Evolutionary conservation across 2,888 invertebrate species (phyloP).

Genomic region (Lasioglossum leucozonium): DNA sequence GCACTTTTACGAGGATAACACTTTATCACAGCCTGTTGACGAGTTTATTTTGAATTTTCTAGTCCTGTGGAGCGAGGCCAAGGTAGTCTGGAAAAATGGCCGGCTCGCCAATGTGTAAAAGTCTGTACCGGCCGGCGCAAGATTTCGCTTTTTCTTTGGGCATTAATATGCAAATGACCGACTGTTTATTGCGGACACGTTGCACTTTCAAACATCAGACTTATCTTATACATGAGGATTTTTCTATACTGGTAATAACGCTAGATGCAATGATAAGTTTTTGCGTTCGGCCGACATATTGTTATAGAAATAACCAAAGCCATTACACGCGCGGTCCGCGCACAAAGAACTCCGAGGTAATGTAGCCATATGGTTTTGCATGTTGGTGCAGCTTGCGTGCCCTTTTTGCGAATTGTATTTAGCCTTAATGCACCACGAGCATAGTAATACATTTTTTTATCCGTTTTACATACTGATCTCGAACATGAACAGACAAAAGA

Average conservation of each 20-base stretch:
- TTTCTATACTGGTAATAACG: not conserved
- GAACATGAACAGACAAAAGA: no score
- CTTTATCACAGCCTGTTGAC: conserved; percentile 46
- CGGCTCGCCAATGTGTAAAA: not conserved
- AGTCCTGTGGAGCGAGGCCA: not conserved
- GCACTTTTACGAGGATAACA: conserved; percentile 52
- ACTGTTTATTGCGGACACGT: not conserved
- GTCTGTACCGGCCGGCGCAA: not conserved
- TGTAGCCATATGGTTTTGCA: not conserved
- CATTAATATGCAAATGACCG: conserved; percentile 16
- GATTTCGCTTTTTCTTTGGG: not conserved
- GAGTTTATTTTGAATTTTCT: conserved; percentile 41
- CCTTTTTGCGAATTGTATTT: not conserved
- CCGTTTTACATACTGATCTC: no score
- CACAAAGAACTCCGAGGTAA: not conserved
- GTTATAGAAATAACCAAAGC: not conserved
- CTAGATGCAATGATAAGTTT: conserved; percentile 1
- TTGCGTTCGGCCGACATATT: not conserved
- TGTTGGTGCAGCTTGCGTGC: not conserved
- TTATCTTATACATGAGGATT: not conserved
- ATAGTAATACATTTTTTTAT: no score
- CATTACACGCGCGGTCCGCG: not conserved
- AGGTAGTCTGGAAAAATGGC: conserved; percentile 10
- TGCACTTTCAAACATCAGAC: not conserved
- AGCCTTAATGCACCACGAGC: no score